Conservation (phyloP, 2,113 vertebrate genomes). For the Pimephales promelas region DNA sequence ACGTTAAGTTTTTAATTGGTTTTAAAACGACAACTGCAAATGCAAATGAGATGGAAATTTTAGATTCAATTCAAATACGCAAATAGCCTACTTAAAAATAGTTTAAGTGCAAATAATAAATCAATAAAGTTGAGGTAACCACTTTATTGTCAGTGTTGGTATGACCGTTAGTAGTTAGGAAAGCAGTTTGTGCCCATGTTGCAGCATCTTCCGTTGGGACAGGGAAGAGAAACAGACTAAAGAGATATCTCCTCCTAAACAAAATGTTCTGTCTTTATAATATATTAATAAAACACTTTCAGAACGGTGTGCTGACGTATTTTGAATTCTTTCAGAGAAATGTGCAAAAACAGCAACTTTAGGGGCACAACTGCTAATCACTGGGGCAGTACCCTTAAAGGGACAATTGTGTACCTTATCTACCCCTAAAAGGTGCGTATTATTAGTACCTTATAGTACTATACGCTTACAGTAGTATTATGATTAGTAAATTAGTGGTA, state of each 20-base stretch:
- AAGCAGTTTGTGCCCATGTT: slow-evolving; percentile 52
- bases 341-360: not conserved
- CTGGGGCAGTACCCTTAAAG: not conserved
- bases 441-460: not conserved
- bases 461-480: not conserved
- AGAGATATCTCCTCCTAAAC: not conserved
- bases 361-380: not conserved
- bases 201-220: slow-evolving; percentile 56
- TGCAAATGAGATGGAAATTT: not conserved
- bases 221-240: slow-evolving; percentile 17
- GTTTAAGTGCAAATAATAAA: not conserved
- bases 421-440: no score
- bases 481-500: not conserved
- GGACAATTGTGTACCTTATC: not conserved
- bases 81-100: not conserved
- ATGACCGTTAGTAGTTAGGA: slow-evolving; percentile 58
- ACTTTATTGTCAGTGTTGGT: slow-evolving; percentile 5
- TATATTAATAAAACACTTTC: not conserved
- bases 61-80: not conserved
- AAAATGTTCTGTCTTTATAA: not conserved
- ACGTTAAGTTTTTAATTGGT: no score
- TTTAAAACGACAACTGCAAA: not conserved
- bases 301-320: not conserved
- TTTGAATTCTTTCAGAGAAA: not conserved
- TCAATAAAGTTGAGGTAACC: not conserved